Conservation (phyloP, 2,888 invertebrate genomes). For the Leptopilina myrica region DNA sequence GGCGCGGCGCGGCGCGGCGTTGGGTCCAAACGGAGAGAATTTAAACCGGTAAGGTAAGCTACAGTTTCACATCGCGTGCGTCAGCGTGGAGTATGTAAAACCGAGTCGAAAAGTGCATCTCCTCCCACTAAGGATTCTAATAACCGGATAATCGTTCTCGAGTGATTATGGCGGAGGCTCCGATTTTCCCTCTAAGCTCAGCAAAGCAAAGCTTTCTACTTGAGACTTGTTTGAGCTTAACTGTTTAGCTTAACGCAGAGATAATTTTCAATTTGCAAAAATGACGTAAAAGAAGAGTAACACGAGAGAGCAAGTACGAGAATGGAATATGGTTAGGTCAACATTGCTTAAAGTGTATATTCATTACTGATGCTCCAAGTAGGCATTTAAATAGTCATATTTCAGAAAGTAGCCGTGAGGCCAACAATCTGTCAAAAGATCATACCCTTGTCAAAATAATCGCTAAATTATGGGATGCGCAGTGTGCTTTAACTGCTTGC, state of each 20-base stretch:
- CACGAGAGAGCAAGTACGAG: too few relatives aligned
- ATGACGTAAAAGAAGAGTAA: too few relatives aligned
- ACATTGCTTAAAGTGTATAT: constrained; percentile 32
- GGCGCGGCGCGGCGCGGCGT: too few relatives aligned
- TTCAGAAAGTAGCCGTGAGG: constrained; percentile 67
- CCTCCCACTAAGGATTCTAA: constrained; percentile 64
- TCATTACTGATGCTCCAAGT: constrained; percentile 57
- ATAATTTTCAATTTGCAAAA: too few relatives aligned
- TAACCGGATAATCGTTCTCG: constrained; percentile 67
- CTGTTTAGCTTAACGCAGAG: constrained; percentile 30
- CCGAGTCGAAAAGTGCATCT: constrained; percentile 60
- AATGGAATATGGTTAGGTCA: not conserved
- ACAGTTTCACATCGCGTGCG: constrained; percentile 53
- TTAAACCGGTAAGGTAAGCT: constrained; percentile 30
- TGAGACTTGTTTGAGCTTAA: constrained; percentile 47
- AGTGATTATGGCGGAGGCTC: constrained; percentile 51
- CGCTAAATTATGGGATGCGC: constrained; percentile 74
- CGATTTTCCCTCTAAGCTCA: constrained; percentile 14
- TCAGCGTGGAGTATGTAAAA: constrained; percentile 57
- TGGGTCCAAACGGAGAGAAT: not conserved
- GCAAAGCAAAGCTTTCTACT: too few relatives aligned
- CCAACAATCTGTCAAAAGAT: constrained; percentile 72
- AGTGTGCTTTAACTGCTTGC: constrained; percentile 66
- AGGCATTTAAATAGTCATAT: constrained; percentile 71
- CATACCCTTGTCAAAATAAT: constrained; percentile 76